Evolutionary conservation across 1,140 invertebrate species (phyloP).

Genomic region (Conus ventricosus): DNA sequence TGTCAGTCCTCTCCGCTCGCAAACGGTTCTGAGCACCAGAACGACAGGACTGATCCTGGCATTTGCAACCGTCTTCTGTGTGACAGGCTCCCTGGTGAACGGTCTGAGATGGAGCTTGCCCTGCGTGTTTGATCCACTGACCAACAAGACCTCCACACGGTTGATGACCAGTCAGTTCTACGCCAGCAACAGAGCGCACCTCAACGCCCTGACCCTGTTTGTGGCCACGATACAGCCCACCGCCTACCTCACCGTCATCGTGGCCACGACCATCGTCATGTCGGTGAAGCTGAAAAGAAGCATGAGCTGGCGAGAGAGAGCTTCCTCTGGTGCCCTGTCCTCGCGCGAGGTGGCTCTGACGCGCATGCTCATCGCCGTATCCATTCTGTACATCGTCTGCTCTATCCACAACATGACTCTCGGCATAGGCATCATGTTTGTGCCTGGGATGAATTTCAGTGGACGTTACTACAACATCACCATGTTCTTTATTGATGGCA

Average conservation of each 20-base stretch:
- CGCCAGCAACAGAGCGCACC: neutral
- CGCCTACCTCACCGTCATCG: neutral
- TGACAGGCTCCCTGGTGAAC: neutral
- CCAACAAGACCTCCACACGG: neutral
- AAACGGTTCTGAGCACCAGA: slow-evolving; percentile 14
- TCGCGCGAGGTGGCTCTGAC: slow-evolving; percentile 3
- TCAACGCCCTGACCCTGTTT: neutral
- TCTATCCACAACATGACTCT: neutral
- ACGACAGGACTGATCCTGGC: neutral
- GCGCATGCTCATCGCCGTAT: neutral
- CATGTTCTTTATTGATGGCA: neutral
- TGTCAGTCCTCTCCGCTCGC: neutral
- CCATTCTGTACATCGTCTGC: slow-evolving; percentile 6
- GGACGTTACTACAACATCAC: slow-evolving; percentile 6
- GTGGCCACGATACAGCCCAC: neutral
- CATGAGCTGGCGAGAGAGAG: neutral
- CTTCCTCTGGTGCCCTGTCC: neutral
- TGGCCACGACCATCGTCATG: neutral
- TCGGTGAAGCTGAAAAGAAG: slow-evolving; percentile 12
- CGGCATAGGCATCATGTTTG: neutral
- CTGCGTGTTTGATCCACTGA: neutral
- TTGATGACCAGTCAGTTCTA: slow-evolving; percentile 16
- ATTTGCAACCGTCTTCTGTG: neutral
- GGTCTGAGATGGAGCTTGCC: neutral
- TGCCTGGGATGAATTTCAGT: slow-evolving; percentile 6